Base-by-base conservation (phyloP, 2,888 invertebrate genomes). In the Seira ritae region DNA sequence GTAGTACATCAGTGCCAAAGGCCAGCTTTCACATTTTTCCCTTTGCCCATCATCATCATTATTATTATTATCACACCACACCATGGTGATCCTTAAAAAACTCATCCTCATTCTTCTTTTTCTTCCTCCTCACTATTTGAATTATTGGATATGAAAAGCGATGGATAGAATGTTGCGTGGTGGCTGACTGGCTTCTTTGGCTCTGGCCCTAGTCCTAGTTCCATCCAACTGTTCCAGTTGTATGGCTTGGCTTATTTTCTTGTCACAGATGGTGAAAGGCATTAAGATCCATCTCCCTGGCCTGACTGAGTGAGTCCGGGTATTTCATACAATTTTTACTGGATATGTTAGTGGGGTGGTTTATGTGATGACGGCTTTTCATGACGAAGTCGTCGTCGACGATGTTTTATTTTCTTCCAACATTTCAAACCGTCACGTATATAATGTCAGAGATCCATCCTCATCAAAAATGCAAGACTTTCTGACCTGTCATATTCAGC, bases 191-290 rank as follows among this genome's bases (percentile, higher is more conserved):
- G 17, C 50, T n/a, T 50, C 50, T 3, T n/a, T 50, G 2, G 31
- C 31, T 31, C n/a, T 31, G 31, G 31, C 31, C 8, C 31, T 4
- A 31, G 31, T n/a, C n/a, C n/a, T n/a, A n/a, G n/a, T n/a, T n/a
- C n/a, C n/a, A n/a, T n/a, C n/a, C n/a, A n/a, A n/a, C n/a, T n/a
- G n/a, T 31, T 31, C 31, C 31, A 31, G 2, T 31, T 31, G 3
- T 31, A 31, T 31, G 31, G 8, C 31, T 31, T 31, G 31, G 31
- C 31, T 31, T 31, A 31, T 31, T 31, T 31, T 50, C 12, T 15
- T 50, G 50, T n/a, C 12, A 50, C 50, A 50, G 50, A 50, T 50
- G 50, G 50, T 50, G 50, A 50, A 50, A 50, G 50, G 31, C 31
- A 31, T 31, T 50, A 50, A 50, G 6, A 50, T 2, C 12, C 50